Conservation (phyloP, 1,140 invertebrate species). For the Polypedilum pembai region DNA sequence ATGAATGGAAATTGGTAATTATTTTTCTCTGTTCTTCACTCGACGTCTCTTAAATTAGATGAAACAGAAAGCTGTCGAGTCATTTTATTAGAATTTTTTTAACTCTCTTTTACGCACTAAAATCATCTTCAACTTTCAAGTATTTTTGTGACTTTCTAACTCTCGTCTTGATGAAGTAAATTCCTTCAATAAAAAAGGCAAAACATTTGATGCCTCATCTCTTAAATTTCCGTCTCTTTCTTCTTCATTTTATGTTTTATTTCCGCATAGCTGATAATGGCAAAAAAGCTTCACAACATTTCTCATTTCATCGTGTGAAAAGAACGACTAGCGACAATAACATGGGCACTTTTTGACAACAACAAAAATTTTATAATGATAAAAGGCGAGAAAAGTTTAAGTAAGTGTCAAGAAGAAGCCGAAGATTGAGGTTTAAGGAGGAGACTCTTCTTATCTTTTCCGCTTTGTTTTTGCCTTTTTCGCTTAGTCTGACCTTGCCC, state of each 20-base stretch:
- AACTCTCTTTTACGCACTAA: too few species aligned
- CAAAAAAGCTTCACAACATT: not conserved
- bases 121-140: too few species aligned
- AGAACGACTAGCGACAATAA: not conserved
- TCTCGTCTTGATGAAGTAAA: too few species aligned
- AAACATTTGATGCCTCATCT: not conserved
- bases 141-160: too few species aligned
- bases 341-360: not conserved
- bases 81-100: too few species aligned
- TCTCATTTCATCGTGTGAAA: not conserved
- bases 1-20: too few species aligned
- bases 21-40: too few species aligned
- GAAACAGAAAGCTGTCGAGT: too few species aligned
- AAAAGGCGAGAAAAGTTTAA: not conserved
- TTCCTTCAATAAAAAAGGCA: too few species aligned
- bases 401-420: not conserved
- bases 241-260: not conserved
- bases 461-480: not conserved
- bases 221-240: not conserved
- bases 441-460: not conserved
- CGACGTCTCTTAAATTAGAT: too few species aligned
- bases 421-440: not conserved
- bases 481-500: not conserved
- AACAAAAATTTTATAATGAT: slow-evolving; percentile 16
- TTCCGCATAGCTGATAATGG: too few species aligned